A percentile compares a stretch with the other conserved stretches of the same genome.
These are phyloP conservation scores for Drosophila villosipedis DNA, from an alignment of 2,888 invertebrate species.

Conservation along the genomic window DNA sequence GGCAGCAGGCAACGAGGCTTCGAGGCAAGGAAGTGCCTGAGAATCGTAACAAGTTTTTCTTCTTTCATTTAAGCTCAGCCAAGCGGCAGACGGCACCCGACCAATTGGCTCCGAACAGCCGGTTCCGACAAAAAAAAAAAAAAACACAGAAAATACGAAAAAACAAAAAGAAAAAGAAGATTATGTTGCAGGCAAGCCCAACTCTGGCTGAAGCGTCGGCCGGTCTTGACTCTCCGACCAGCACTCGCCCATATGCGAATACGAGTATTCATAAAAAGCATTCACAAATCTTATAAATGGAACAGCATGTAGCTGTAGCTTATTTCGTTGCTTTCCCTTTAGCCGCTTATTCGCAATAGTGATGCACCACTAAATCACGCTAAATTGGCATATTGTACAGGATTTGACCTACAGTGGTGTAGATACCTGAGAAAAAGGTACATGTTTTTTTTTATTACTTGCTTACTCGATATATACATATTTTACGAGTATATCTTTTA, in stretches of 20 bases:
- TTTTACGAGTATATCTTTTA: background rate
- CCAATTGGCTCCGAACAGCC: constrained; percentile 46
- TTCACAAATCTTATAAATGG: constrained; percentile 78
- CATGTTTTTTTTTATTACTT: background rate
- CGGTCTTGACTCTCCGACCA: constrained; percentile 34
- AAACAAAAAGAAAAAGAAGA: constrained; percentile 24
- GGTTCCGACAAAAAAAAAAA: constrained; percentile 48
- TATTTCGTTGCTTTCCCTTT: constrained; percentile 38
- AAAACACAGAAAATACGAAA: constrained; percentile 2
- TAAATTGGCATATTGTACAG: constrained; percentile 13
- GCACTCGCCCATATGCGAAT: constrained; percentile 33
- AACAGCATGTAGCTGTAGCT: constrained; percentile 68
- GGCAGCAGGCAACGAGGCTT: constrained; percentile 33
- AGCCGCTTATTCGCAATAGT: constrained; percentile 38
- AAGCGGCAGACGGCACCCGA: constrained; percentile 55
- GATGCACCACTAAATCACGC: constrained; percentile 53
- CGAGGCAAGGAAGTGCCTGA: constrained; percentile 67
- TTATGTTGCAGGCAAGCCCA: constrained; percentile 49
- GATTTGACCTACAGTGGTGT: background rate
- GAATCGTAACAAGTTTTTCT: constrained; percentile 77
- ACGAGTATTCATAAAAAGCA: constrained; percentile 70
- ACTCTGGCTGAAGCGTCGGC: constrained; percentile 4
- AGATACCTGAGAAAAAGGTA: background rate
- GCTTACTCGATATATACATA: background rate
- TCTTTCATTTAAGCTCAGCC: constrained; percentile 75